Conservation (phyloP, 2,113 vertebrate genomes). For the Gorsachius goisagi region DNA sequence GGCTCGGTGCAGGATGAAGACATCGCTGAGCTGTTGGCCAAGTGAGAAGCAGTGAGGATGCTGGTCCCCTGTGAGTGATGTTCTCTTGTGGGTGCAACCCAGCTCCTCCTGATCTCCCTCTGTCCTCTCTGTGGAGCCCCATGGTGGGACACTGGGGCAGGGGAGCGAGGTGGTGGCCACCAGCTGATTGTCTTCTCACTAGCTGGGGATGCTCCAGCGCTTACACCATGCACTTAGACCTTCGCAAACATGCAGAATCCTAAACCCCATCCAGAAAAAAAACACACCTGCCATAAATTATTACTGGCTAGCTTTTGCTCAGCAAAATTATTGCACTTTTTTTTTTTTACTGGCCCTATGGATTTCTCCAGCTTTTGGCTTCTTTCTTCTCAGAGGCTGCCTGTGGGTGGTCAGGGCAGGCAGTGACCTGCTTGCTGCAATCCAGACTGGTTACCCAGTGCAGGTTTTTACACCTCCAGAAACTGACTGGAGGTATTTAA, state of each 20-base stretch:
- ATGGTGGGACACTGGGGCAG: background rate
- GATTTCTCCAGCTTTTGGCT: background rate
- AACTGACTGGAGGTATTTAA: background rate
- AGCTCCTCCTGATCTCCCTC: background rate
- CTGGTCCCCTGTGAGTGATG: background rate
- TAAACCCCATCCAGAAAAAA: background rate
- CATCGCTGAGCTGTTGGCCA: background rate
- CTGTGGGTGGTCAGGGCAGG: too few relatives aligned
- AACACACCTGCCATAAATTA: background rate
- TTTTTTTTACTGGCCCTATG: background rate
- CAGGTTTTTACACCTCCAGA: background rate
- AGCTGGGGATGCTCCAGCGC: background rate
- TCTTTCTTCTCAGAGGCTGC: background rate
- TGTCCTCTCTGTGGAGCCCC: background rate
- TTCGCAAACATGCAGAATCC: background rate
- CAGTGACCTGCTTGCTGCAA: background rate
- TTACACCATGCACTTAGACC: background rate
- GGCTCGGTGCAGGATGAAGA: background rate
- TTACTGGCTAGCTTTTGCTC: background rate
- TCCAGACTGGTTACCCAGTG: background rate
- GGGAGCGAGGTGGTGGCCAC: background rate
- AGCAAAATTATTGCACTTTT: background rate
- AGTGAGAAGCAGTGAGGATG: background rate
- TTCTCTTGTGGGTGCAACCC: background rate
- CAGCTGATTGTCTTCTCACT: background rate